A percentile compares a stretch with the other conserved stretches of the same genome.
Conservation (phyloP, 2,797 vertebrate species). For the Pelochelys cantorii region DNA sequence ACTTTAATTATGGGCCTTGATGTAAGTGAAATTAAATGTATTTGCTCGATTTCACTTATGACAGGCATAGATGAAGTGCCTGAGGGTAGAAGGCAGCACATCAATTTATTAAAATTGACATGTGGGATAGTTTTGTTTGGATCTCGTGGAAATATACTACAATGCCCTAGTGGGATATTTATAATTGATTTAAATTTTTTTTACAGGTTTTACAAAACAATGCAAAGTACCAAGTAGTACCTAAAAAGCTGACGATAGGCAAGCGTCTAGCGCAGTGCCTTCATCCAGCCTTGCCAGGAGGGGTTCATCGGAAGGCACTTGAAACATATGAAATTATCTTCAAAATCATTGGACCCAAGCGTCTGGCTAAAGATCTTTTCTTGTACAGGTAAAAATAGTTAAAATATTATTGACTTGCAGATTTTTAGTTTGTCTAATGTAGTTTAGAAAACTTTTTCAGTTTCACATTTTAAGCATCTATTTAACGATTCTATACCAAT, state of each 20-base stretch:
- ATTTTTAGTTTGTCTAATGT: neutral
- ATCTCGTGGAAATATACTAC: neutral
- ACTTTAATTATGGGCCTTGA: neutral
- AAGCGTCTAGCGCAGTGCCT: conserved; percentile 98
- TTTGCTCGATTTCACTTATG: neutral
- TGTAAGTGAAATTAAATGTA: neutral
- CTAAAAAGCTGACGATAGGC: conserved; percentile 96
- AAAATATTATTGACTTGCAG: neutral
- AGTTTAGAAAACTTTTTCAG: neutral
- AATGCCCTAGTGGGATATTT: neutral
- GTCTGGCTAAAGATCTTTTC: conserved; percentile 98
- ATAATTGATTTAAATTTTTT: conserved; percentile 27
- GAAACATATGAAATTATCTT: conserved; percentile 99
- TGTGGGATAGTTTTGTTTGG: neutral
- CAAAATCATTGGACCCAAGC: conserved; percentile 98
- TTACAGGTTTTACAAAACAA: conserved; percentile 96
- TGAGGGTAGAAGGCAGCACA: neutral
- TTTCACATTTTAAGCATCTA: accelerated
- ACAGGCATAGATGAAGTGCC: neutral
- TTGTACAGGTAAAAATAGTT: conserved; percentile 91
- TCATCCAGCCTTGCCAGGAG: conserved; percentile 97
- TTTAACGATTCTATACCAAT: neutral
- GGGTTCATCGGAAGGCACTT: conserved; percentile 97
- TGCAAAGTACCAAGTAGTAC: conserved; percentile 97
- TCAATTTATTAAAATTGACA: neutral